Evolutionary conservation across 1,140 invertebrate species (phyloP), one percentile per base, ranked within the genome.

Genomic region (Ceratoteleas bidentatus): DNA sequence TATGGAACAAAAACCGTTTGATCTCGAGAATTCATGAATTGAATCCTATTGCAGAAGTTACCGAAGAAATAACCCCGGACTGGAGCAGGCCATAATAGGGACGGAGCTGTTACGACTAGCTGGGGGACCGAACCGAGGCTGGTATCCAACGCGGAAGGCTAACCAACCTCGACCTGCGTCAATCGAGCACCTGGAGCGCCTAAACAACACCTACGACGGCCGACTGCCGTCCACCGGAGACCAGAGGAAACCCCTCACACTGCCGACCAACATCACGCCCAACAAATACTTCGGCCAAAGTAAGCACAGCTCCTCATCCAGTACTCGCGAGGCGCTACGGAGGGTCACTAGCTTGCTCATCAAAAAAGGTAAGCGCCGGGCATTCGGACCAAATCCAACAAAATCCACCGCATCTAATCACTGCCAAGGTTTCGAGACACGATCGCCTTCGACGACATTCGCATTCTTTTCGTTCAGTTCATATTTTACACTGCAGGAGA

Each of bases 291-390:
- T 96, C 92, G 95, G 96, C 86, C 95, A 96, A 92, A 92, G 91
- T 91, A 92, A 92, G 90, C 91, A 92, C 90, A 91, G 89, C 90
- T 90, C 90, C 83, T 87, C 90, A 84, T 92, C 91, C 85, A 96
- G 95, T 76, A 96, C 96, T 36, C 93, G 95, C 85, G 96, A 96
- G 90, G 96, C 96, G 49, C 92, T 97, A 69, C 93, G 96, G 86
- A 94, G 96, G 90, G 96, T 97, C 84, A 96, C 96, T 87, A 96
- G 96, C 93, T 94, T 97, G 90, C 93, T 97, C 88, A 97, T 97
- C 90, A 93, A 95, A 87, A 96, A 96, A 94, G 95, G 95, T 95
- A 92, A 93, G 92, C 87, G 89, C 84, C 87, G 89, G 81, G 85
- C 72, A 84, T 87, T 87, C 70, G 69, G 54, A 56, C 33, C 53